Conservation (phyloP, 2,888 invertebrate genomes). For the Cataglyphis altisquamis region DNA sequence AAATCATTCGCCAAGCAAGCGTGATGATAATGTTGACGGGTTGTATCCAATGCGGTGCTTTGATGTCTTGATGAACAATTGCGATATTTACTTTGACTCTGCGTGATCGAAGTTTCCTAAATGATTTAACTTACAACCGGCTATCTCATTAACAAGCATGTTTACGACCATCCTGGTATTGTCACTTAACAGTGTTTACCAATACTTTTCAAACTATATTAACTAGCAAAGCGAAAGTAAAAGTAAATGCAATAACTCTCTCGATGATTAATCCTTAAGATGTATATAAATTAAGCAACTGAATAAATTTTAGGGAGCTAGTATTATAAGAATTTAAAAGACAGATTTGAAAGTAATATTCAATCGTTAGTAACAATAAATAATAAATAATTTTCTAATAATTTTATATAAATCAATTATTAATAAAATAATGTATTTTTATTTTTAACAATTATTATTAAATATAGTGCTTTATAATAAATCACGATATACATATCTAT, state of each 20-base stretch:
- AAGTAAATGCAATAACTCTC: conserved; percentile 18
- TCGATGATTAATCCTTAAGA: conserved; percentile 8
- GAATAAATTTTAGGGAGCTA: background rate
- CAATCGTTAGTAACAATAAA: background rate
- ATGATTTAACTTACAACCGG: conserved; percentile 44
- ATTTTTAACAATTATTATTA: background rate
- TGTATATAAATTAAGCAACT: background rate
- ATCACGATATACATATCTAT: background rate
- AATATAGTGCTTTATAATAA: background rate
- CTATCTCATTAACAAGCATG: conserved; percentile 57
- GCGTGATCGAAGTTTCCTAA: conserved; percentile 51
- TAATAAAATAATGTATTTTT: background rate
- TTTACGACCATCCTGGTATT: conserved; percentile 54
- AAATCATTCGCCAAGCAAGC: conserved; percentile 61
- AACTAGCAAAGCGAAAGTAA: conserved; percentile 49
- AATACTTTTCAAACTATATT: conserved; percentile 59
- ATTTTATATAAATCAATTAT: background rate
- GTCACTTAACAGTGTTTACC: conserved; percentile 37
- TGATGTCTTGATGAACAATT: conserved; percentile 47
- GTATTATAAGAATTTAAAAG: conserved; percentile 4
- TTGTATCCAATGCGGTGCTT: conserved; percentile 37
- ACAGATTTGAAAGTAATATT: background rate
- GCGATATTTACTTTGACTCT: conserved; percentile 42
- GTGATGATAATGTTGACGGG: conserved; percentile 52
- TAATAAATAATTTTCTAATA: background rate